A percentile compares a stretch with the other conserved stretches of the same genome.
phyloP scores from a whole-genome alignment of 2,797 vertebrate genomes.

The Smutsia gigantea region DNA sequence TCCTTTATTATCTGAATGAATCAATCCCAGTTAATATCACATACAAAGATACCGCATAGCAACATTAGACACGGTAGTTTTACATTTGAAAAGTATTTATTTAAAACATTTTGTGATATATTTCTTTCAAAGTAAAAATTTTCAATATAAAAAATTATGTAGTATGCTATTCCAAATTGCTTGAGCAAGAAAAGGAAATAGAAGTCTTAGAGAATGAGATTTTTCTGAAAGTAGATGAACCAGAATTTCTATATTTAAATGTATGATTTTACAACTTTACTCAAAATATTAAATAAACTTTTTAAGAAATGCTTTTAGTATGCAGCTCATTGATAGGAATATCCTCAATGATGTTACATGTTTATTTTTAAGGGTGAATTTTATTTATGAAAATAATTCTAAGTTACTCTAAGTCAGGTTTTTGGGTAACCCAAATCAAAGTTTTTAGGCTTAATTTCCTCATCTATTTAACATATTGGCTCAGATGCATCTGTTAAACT shows the following conservation, averaged over 20 bases:
- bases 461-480: background rate
- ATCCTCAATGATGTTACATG: background rate
- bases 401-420: slow-evolving; percentile 26
- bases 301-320: slow-evolving; percentile 4
- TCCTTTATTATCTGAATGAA: slow-evolving; percentile 1
- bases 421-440: slow-evolving; percentile 49
- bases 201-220: background rate
- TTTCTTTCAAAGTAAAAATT: slow-evolving; percentile 16
- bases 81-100: background rate
- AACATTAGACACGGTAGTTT: background rate
- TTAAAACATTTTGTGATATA: background rate
- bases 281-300: slow-evolving; percentile 27
- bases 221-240: background rate
- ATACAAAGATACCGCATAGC: background rate
- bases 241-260: slow-evolving; percentile 30
- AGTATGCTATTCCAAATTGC: background rate
- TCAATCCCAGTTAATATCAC: background rate
- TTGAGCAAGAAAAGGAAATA: slow-evolving; percentile 31
- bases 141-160: slow-evolving; percentile 32
- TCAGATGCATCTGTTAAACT: background rate
- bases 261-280: slow-evolving; percentile 11
- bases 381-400: slow-evolving; percentile 52
- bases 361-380: slow-evolving; percentile 53
- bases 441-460: slow-evolving; percentile 16
- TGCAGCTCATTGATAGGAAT: background rate